Percentiles rank a stretch among this genome's conserved stretches.
phyloP scores from a whole-genome alignment of 2,113 vertebrate species.

The Phalacrocorax carbo region DNA sequence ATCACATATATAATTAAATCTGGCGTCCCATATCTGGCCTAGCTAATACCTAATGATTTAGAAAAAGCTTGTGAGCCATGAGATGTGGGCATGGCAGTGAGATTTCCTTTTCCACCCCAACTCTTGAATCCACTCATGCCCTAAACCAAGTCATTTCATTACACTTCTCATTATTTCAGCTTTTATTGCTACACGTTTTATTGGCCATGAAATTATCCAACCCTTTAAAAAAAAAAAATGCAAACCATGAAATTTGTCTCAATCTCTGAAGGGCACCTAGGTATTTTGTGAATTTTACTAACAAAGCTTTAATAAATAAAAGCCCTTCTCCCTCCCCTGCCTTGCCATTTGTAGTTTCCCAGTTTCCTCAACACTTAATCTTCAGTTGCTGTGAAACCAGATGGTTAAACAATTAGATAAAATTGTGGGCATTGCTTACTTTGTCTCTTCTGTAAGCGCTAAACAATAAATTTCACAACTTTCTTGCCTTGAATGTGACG shows the following conservation, averaged over 20 bases:
- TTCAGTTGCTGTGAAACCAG: constrained; percentile 70
- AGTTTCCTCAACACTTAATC: constrained; percentile 60
- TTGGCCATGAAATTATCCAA: neutral
- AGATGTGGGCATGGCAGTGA: neutral
- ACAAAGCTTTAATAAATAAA: neutral
- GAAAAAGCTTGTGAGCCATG: neutral
- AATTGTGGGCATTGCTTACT: constrained; percentile 33
- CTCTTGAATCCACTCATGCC: neutral
- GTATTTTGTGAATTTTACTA: neutral
- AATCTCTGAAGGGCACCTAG: neutral
- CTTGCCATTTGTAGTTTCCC: neutral
- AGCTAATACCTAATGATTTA: neutral
- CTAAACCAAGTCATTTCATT: neutral
- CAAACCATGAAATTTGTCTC: neutral
- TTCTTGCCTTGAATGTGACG: neutral
- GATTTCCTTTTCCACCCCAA: neutral
- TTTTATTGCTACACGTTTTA: neutral
- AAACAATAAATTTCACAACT: constrained; percentile 59
- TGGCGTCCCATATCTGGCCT: neutral
- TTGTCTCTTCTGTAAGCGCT: constrained; percentile 47
- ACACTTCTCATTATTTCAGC: neutral
- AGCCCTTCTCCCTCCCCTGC: neutral
- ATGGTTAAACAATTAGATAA: constrained; percentile 81
- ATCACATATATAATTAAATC: neutral
- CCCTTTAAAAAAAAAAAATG: neutral